These are phyloP conservation scores for Notoglanidium macrostoma DNA, from an alignment of 2,797 vertebrate genomes.

Conservation along the genomic window DNA sequence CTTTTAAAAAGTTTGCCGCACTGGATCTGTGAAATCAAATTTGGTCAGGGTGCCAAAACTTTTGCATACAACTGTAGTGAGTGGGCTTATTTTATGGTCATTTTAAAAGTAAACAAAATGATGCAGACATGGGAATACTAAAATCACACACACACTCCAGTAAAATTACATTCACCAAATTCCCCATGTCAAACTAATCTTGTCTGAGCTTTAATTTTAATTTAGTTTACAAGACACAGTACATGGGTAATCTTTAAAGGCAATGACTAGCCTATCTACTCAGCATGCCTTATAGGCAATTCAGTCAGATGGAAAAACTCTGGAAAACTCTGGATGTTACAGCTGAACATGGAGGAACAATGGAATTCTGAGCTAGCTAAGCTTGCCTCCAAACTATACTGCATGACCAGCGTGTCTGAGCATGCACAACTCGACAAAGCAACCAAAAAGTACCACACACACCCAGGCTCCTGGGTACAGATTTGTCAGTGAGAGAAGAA, in stretches of 20 bases:
- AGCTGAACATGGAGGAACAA: slow-evolving; percentile 57
- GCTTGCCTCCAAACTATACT: slow-evolving; percentile 52
- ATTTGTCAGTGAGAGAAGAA: slow-evolving; percentile 10
- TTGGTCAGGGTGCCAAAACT: neutral
- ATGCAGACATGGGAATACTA: neutral
- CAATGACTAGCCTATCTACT: neutral
- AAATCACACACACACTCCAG: neutral
- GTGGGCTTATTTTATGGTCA: neutral
- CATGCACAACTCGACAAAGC: slow-evolving; percentile 65
- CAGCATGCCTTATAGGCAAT: neutral
- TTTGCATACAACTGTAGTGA: neutral
- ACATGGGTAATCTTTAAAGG: neutral
- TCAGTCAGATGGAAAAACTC: slow-evolving; percentile 44
- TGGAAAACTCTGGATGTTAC: slow-evolving; percentile 20
- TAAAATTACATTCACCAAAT: neutral
- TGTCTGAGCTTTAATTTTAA: neutral
- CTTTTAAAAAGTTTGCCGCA: neutral
- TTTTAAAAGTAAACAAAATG: neutral
- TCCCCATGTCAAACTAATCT: neutral
- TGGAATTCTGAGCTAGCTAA: slow-evolving; percentile 65
- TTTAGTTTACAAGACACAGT: neutral
- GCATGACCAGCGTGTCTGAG: slow-evolving; percentile 60
- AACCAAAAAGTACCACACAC: slow-evolving; percentile 61
- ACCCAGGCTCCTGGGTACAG: neutral
- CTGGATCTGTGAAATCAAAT: neutral